These are phyloP conservation scores for Apantesis nais DNA, from an alignment of 2,888 invertebrate species.

Conservation along the genomic window DNA sequence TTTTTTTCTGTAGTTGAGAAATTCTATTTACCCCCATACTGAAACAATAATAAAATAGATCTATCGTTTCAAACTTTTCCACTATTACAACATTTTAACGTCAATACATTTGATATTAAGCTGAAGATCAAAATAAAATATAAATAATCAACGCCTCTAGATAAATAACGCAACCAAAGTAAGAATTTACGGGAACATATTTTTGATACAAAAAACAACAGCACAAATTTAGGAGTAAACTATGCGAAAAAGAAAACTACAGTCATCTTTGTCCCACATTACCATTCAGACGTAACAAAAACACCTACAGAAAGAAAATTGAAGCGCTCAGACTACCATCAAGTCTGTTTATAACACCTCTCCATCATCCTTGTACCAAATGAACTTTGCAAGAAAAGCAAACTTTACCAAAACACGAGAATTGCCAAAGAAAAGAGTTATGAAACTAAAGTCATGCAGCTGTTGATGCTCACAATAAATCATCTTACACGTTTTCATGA, in stretches of 20 bases:
- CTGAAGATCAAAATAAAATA: no score
- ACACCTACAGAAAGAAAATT: constrained; percentile 3
- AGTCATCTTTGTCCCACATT: not conserved
- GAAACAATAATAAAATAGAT: no score
- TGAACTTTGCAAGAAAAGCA: constrained; percentile 9
- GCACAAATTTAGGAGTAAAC: not conserved
- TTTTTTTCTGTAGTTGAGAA: no score
- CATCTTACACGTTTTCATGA: constrained; percentile 71
- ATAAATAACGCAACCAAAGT: not conserved
- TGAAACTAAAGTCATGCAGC: constrained; percentile 62
- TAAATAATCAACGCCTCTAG: no score
- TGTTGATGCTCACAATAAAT: constrained; percentile 68
- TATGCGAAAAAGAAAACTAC: not conserved
- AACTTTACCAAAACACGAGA: constrained; percentile 20
- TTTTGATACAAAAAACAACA: not conserved
- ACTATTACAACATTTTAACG: no score
- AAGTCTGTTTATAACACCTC: constrained; percentile 12
- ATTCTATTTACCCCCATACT: no score
- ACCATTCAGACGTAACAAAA: constrained; percentile 6
- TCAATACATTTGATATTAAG: no score
- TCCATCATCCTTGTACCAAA: constrained; percentile 14
- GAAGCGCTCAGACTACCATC: constrained; percentile 4
- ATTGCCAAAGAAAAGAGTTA: constrained; percentile 65
- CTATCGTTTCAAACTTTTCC: no score
- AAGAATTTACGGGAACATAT: not conserved